Base-by-base conservation (phyloP, 2,113 vertebrate genomes). In the Tretioscincus oriximinensis region DNA sequence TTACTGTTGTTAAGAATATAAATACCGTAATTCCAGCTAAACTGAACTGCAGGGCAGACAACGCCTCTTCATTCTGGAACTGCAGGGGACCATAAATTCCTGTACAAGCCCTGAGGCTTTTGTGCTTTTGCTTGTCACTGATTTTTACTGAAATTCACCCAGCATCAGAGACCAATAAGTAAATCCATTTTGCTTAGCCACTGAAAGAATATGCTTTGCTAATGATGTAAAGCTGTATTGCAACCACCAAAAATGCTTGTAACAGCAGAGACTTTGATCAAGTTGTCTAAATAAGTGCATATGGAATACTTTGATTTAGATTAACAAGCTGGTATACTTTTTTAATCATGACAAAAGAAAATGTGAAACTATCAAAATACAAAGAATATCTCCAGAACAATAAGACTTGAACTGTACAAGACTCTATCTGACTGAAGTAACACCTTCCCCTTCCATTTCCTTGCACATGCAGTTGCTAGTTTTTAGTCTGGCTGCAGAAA, bases 21-120 rank as follows among this genome's bases (percentile, higher is more conserved):
- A 16, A 47, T 47, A n/a, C n/a, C n/a, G n/a, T n/a, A 28, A 45
- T 49, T 77, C 41, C 24, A 47, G 28, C 24, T 45, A 60, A 76
- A 35, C 12, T 7, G n/a, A 70, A 78, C 66, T 35, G 47, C 60
- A 31, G 24, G 66, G 24, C 7, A 10, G 61, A 41, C 29, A n/a
- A 28, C 47, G 18, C 26, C 41, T 26, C 61, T 61, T 77, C 61
- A 66, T 26, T 60, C 69, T 24, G n/a, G 58, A 70, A 70, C 29
- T 41, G 31, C 66, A 69, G 77, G 66, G 49, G 9, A 69, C 7
- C 29, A 68, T 24, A 69, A 69, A 45, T 18, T 41, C 66, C 60
- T 70, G 21, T 41, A 78, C 51, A 26, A 78, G 67, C 77, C 77
- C 77, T 70, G 29, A 60, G 66, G 77, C 77, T 70, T 28, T 9